A percentile compares a stretch with the other conserved stretches of the same genome.
Evolutionary conservation across 2,888 invertebrate genomes (phyloP).

Genomic region (Crepidodera aurea): DNA sequence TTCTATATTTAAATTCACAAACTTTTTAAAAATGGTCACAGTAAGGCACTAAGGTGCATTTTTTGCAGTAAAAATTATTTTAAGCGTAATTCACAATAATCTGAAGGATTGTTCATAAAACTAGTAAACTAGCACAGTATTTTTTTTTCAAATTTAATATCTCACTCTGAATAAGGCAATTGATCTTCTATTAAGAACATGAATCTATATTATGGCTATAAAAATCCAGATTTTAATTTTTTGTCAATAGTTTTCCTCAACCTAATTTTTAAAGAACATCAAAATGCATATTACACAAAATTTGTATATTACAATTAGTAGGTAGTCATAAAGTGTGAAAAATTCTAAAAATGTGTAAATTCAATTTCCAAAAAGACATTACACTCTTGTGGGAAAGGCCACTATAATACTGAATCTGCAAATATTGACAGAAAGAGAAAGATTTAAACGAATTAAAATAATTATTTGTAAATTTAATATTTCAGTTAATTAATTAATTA

Average conservation of each 20-base stretch:
- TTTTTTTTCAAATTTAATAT: too few species aligned
- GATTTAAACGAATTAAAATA: neutral
- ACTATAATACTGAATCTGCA: constrained; percentile 9
- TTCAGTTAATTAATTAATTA: too few species aligned
- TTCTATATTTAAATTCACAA: too few species aligned
- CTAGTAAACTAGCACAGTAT: too few species aligned
- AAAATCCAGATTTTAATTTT: neutral
- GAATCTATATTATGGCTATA: too few species aligned
- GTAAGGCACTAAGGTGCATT: too few species aligned
- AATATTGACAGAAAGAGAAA: neutral
- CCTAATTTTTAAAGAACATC: neutral
- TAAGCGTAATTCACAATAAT: too few species aligned
- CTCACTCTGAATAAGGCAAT: too few species aligned
- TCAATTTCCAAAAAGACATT: constrained; percentile 9
- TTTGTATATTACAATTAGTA: neutral
- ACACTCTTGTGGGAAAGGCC: constrained; percentile 9
- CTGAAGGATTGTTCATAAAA: too few species aligned
- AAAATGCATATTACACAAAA: neutral
- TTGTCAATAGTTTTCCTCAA: neutral
- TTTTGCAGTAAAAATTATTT: too few species aligned
- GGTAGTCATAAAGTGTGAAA: neutral
- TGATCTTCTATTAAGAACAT: too few species aligned
- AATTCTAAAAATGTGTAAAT: constrained; percentile 7
- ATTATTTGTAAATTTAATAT: neutral
- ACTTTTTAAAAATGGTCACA: too few species aligned